Base-by-base conservation (phyloP, 1,140 invertebrate species). In the Branchinecta lindahli region DNA sequence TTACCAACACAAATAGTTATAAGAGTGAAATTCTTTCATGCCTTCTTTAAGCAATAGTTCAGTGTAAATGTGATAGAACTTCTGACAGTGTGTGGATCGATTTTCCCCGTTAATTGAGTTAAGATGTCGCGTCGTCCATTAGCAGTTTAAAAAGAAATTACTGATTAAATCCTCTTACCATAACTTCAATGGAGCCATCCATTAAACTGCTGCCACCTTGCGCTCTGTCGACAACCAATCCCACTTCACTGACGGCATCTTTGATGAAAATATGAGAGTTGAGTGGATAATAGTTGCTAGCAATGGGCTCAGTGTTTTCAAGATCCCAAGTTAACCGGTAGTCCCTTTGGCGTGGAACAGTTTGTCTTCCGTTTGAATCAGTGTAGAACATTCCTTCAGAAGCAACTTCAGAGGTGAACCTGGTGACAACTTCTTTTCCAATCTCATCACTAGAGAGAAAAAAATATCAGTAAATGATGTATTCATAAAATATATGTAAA, bases 141-240 rank as follows among this genome's bases (percentile, higher is more conserved):
- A n/a, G n/a, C n/a, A n/a, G n/a, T n/a, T n/a, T n/a, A n/a, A n/a
- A n/a, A n/a, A n/a, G n/a, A n/a, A n/a, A n/a, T n/a, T n/a, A n/a
- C 33, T 5, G 5, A 33, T 33, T 33, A 33, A 33, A 3, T 33
- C 33, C 33, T 33, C 21, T 70, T 84, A 91, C 84, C 90, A 92
- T 92, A 0, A 92, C 74, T 77, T 92, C 89, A 10, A 92, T 75
- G 75, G 88, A 82, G 0, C 90, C 90, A 74, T 86, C 86, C 0
- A 79, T 74, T n/a, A 94, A 79, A 74, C 90, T 92, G 5, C 84
- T 81, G 0, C 92, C 94, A 21, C 94, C 95, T 79, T 97, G 87
- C 0, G 90, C 84, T 70, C 95, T 81, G 78, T 98, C 95, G 65
- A 78, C 84, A 20, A 85, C 72, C 3, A 86, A 75, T 20, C 82